Evolutionary conservation across 2,888 invertebrate species (phyloP).

Genomic region (Rhagonycha lutea): DNA sequence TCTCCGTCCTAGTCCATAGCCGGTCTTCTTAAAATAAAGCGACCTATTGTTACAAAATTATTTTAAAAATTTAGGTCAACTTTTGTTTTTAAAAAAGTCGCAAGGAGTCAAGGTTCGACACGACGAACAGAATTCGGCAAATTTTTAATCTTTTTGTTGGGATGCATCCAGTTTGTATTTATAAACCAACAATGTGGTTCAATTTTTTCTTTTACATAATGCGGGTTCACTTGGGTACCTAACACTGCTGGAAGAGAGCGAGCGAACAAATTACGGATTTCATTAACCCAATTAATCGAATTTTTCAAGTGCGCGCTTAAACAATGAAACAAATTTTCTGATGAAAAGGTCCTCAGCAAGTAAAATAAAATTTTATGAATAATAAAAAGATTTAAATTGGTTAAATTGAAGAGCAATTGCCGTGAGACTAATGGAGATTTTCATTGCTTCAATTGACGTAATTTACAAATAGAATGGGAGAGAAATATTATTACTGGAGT

Average conservation of each 20-base stretch:
- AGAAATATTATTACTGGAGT: constrained; percentile 32
- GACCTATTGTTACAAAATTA: constrained; percentile 22
- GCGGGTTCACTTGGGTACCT: background rate
- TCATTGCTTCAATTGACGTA: constrained; percentile 55
- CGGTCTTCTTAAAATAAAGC: constrained; percentile 12
- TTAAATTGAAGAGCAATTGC: constrained; percentile 56
- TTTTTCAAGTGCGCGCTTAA: background rate
- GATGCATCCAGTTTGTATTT: constrained; percentile 5
- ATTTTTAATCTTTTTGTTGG: constrained; percentile 3
- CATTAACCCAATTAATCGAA: background rate
- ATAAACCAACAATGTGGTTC: background rate
- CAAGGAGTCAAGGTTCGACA: constrained; percentile 13
- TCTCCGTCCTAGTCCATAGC: background rate
- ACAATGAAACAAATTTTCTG: background rate
- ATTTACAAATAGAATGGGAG: constrained; percentile 49
- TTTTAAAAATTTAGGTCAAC: constrained; percentile 27
- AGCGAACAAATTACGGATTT: background rate
- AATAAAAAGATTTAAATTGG: constrained; percentile 57
- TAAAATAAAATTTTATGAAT: constrained; percentile 56
- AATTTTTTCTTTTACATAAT: background rate
- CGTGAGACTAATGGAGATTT: constrained; percentile 52
- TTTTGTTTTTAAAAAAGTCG: constrained; percentile 13
- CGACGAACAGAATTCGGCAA: constrained; percentile 8
- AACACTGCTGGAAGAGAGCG: too few relatives aligned
- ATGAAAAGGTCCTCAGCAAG: constrained; percentile 28